These are phyloP conservation scores for Pentamera pediparva DNA, from an alignment of 53 echinoderm and acorn worm genomes.

Conservation along the genomic window DNA sequence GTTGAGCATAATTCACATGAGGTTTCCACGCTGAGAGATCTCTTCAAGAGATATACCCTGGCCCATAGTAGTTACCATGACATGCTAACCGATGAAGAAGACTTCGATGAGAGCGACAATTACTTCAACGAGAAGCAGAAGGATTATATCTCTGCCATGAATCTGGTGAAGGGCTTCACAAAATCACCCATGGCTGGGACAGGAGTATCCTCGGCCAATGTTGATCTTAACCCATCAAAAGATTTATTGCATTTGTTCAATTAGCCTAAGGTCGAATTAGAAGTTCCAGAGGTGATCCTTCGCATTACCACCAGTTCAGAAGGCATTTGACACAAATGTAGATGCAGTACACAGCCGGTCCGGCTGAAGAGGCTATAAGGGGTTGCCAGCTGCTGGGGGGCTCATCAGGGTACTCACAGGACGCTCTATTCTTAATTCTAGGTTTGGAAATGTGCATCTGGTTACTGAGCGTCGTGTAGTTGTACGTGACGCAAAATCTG, in stretches of 20 bases:
- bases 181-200: too few relatives aligned
- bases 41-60: slow-evolving; percentile 20
- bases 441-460: slow-evolving; percentile 38
- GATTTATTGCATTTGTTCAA: slow-evolving; percentile 27
- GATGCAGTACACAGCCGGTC: slow-evolving; percentile 42
- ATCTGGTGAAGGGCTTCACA: background rate
- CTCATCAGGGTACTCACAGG: slow-evolving; percentile 9
- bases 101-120: slow-evolving; percentile 24
- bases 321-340: slow-evolving; percentile 43
- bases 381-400: slow-evolving; percentile 39
- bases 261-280: slow-evolving; percentile 38
- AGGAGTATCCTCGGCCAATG: too few relatives aligned
- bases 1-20: background rate
- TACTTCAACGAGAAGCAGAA: slow-evolving; percentile 32
- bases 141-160: slow-evolving; percentile 6
- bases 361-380: slow-evolving; percentile 44
- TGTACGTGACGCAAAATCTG: slow-evolving; percentile 11
- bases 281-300: slow-evolving; percentile 33
- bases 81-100: slow-evolving; percentile 19
- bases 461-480: slow-evolving; percentile 42
- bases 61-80: slow-evolving; percentile 33
- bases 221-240: slow-evolving; percentile 4
- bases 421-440: background rate
- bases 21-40: slow-evolving; percentile 4
- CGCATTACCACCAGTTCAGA: slow-evolving; percentile 39